Percentiles rank a stretch among this genome's conserved stretches.
phyloP scores from a whole-genome alignment of 1,140 invertebrate genomes.

The Harlomillsia oculata region DNA sequence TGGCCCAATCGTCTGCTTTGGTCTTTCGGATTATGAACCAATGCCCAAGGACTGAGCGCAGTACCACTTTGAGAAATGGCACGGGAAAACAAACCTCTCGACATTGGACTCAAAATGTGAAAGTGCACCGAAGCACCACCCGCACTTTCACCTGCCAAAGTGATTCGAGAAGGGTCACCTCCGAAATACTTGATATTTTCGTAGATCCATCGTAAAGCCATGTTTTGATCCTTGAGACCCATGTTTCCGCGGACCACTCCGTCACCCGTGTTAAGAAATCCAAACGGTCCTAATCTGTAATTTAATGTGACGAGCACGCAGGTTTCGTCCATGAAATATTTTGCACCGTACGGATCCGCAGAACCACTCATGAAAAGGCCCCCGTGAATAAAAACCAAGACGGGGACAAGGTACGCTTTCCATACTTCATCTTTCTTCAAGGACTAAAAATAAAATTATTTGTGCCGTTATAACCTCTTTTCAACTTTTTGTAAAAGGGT shows the following conservation, averaged over 20 bases:
- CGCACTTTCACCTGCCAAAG: constrained; percentile 44
- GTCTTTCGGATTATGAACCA: constrained; percentile 2
- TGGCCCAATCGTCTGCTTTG: constrained; percentile 13
- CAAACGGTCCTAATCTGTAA: constrained; percentile 45
- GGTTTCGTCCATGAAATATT: constrained; percentile 40
- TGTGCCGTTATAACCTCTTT: too few species aligned
- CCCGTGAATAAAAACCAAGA: constrained; percentile 32
- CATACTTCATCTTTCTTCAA: constrained; percentile 3
- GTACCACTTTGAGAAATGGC: constrained; percentile 21
- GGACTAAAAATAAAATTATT: background rate
- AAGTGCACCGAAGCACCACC: background rate
- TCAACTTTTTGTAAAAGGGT: too few species aligned
- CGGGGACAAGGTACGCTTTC: constrained; percentile 4
- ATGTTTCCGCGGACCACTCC: constrained; percentile 37
- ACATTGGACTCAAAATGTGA: too few species aligned
- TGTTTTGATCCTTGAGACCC: constrained; percentile 24
- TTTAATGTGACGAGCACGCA: constrained; percentile 51
- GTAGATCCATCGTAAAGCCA: constrained; percentile 45
- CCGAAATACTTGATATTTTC: constrained; percentile 48
- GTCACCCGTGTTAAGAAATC: constrained; percentile 38
- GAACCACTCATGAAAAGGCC: constrained; percentile 42
- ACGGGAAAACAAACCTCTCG: constrained; percentile 18
- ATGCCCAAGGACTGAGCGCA: constrained; percentile 23
- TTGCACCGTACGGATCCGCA: constrained; percentile 37
- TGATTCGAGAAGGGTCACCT: constrained; percentile 48